Evolutionary conservation across 2,888 invertebrate species (phyloP), one percentile per base, ranked within the genome.

Genomic region (Trissolcus brochymenae): DNA sequence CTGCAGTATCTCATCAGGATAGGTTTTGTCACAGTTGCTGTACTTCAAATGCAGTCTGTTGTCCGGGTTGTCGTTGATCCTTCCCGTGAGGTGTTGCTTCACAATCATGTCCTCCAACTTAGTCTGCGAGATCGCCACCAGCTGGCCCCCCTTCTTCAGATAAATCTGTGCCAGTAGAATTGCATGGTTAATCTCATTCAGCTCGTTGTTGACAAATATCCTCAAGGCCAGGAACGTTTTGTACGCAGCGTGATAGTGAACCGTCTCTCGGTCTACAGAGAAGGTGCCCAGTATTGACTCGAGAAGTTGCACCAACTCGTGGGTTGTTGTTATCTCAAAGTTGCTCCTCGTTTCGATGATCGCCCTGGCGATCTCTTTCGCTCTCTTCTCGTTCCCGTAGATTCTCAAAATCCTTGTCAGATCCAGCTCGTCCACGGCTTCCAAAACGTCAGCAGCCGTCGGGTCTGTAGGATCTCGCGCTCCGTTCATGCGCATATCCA

Each of bases 401-500:
- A 93, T 90, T 90, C 95, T 96, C n/a, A 98, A 92, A 81, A 98
- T 96, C 85, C 92, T 93, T 57, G 92, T 93, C 7, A 98, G 90
- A 87, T 96, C 95, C 53, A 91, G 90, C 89, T 97, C 97, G 79
- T 93, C 93, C 0, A 95, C 93, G 62, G 92, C 92, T 9, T 95
- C 95, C 59, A 98, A 90, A 2, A 98, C 94, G 89, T 98, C 96
- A 49, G 95, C 94, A 2, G 96, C 98, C 40, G 96, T 96, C 6
- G 95, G 93, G 83, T 93, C 92, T 73, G 93, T 91, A 0, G 93
- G 92, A 84, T 90, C 93, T 83, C 94, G 90, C 6, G 91, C 90
- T 0, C 94, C 93, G 90, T 97, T 96, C 98, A 98, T 98, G 87
- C 98, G 91, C 98, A 98, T 98, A 85, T 98, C 98, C 65, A 98